Evolutionary conservation across 2,797 vertebrate species (phyloP), one percentile per base, ranked within the genome.

Genomic region (Halcyon badia): DNA sequence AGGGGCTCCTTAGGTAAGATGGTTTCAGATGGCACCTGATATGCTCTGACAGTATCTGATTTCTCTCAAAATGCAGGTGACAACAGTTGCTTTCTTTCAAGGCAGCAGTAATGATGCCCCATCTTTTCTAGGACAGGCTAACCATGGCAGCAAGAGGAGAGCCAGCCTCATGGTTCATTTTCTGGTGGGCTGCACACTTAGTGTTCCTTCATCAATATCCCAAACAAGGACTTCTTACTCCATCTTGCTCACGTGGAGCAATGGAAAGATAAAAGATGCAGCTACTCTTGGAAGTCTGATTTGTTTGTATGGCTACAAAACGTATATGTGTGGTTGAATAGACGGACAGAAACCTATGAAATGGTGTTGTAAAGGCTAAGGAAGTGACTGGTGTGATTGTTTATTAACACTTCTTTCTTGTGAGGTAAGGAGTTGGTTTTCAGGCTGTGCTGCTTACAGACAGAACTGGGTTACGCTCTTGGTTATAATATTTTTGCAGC

Each of bases 301-400:
- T 82, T 7, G 56, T 69, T 60, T 76, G 9, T n/a, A 31, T 37
- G 11, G 14, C 30, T 87, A 61, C 30, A 56, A 72, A 72, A 76
- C 0, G 0, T 37, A 41, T 22, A 37, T 14, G 18, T 0, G 0
- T 31, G 7, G 10, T 33, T 52, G 24, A 54, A 65, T 9, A n/a
- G 49, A 11, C 33, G 31, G 26, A 44, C n/a, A 41, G 16, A 64
- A 58, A 14, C 24, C 69, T 58, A 42, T 14, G 44, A 66, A 52
- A 41, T 41, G 18, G 21, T 28, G 46, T 49, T 56, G 42, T n/a
- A 79, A 57, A 61, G 22, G 30, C 39, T 78, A n/a, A 64, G 61
- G 31, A 70, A 30, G 25, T 76, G 82, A 33, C 28, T 39, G 28
- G 18, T 17, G 11, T 49, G 48, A 66, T 22, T 78, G 39, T 64